These are phyloP conservation scores for Trisateles emortualis DNA, from an alignment of 2,888 invertebrate genomes.

Conservation along the genomic window DNA sequence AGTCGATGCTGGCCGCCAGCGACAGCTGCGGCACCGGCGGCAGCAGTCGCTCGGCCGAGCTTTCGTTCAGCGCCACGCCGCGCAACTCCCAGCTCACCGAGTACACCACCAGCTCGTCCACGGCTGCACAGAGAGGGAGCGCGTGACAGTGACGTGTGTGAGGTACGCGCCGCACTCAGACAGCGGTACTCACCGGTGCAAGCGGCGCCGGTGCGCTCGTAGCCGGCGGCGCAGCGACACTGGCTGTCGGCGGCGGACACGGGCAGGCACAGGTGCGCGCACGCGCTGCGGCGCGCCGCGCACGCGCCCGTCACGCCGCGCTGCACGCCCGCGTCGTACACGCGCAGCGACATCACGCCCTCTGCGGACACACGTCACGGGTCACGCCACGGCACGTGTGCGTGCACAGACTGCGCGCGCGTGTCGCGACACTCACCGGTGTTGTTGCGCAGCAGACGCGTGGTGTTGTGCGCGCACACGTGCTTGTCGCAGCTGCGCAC, in stretches of 20 bases:
- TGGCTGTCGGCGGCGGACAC: constrained; percentile 82
- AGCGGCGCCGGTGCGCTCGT: constrained; percentile 48
- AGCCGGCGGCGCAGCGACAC: constrained; percentile 93
- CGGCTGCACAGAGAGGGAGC: constrained; percentile 64
- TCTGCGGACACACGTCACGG: constrained; percentile 63
- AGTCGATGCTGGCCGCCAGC: constrained; percentile 16
- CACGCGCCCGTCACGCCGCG: constrained; percentile 83
- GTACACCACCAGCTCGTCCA: constrained; percentile 91
- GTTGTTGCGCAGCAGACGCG: constrained; percentile 83
- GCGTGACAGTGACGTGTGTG: background rate
- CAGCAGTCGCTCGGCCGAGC: constrained; percentile 49
- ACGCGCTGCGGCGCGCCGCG: constrained; percentile 87
- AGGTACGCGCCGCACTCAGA: too few relatives aligned
- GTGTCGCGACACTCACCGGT: constrained; percentile 72
- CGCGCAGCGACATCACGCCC: constrained; percentile 89
- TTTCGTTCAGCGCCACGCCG: constrained; percentile 85
- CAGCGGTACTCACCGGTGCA: constrained; percentile 53
- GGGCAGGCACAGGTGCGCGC: constrained; percentile 92
- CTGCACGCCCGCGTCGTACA: constrained; percentile 89
- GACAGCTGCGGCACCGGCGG: constrained; percentile 87
- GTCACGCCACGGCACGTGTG: background rate
- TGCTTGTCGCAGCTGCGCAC: constrained; percentile 89
- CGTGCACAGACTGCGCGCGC: background rate
- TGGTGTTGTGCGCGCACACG: constrained; percentile 66
- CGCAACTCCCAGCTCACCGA: constrained; percentile 92